Conservation (phyloP, 2,797 vertebrate genomes). For the Arrhamphus sclerolepis region DNA sequence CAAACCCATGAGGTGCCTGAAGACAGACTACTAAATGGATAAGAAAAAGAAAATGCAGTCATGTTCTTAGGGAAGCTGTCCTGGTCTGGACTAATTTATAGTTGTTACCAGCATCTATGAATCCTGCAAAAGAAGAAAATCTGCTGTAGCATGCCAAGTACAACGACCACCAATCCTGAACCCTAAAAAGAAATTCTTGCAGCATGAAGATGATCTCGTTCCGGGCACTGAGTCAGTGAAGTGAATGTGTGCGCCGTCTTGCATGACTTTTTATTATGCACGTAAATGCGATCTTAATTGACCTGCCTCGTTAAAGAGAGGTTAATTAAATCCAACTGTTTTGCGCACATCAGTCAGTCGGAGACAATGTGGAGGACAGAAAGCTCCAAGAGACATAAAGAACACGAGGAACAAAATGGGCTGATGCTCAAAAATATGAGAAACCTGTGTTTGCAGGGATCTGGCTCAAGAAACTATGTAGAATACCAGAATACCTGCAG, state of each 20-base stretch:
- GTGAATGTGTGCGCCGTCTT: not conserved
- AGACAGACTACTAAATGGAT: too few relatives aligned
- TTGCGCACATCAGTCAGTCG: slow-evolving; percentile 8
- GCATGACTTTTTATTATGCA: slow-evolving; percentile 11
- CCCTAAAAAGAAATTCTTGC: not conserved
- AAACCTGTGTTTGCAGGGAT: not conserved
- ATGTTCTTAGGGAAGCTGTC: not conserved
- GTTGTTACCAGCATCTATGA: not conserved
- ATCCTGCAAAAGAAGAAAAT: not conserved
- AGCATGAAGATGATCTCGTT: not conserved
- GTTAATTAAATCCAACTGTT: slow-evolving; percentile 28
- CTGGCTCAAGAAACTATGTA: slow-evolving; percentile 18
- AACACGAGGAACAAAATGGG: not conserved
- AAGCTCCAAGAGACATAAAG: not conserved
- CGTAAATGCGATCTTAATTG: slow-evolving; percentile 26
- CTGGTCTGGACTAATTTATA: not conserved
- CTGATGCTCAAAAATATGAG: slow-evolving; percentile 3
- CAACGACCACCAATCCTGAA: not conserved
- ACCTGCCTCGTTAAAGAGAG: slow-evolving; percentile 29
- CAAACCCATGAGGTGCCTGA: too few relatives aligned
- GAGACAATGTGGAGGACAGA: not conserved
- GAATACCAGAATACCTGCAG: slow-evolving; percentile 9
- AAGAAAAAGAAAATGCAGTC: too few relatives aligned
- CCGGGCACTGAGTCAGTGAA: not conserved
- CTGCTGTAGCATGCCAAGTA: not conserved